These are phyloP conservation scores for Trichonephila clavipes DNA, from an alignment of 1,140 invertebrate genomes.

Conservation along the genomic window DNA sequence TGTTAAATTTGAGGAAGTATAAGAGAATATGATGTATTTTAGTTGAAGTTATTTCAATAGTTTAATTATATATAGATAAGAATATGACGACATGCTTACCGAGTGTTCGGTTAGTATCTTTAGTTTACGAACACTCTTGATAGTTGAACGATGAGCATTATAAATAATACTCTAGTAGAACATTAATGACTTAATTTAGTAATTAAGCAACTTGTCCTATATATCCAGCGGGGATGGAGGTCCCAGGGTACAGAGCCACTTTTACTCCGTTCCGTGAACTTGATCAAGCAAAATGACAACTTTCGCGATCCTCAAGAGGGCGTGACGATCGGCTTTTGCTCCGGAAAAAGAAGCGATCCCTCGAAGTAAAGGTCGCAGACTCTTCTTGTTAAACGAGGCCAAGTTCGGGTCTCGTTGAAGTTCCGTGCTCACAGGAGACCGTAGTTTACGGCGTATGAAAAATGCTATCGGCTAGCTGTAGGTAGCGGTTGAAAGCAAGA, in stretches of 20 bases:
- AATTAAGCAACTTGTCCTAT: too few relatives aligned
- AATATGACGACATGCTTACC: too few relatives aligned
- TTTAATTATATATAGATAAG: too few relatives aligned
- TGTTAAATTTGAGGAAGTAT: too few relatives aligned
- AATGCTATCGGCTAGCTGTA: not conserved
- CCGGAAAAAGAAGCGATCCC: not conserved
- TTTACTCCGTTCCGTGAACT: constrained; percentile 20
- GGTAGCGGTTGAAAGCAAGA: not conserved
- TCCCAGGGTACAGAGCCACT: not conserved
- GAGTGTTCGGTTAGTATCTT: too few relatives aligned
- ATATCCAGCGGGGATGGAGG: too few relatives aligned
- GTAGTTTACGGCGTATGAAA: constrained; percentile 12
- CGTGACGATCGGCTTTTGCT: not conserved
- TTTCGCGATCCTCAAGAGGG: not conserved
- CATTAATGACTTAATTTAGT: too few relatives aligned
- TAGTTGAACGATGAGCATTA: too few relatives aligned
- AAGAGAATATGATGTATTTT: too few relatives aligned
- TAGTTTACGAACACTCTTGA: too few relatives aligned
- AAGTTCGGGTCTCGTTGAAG: constrained; percentile 38
- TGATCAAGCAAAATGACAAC: not conserved
- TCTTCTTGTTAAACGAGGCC: constrained; percentile 47
- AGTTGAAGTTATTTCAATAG: too few relatives aligned
- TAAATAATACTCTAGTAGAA: too few relatives aligned
- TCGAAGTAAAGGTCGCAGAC: constrained; percentile 7
- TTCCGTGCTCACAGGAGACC: not conserved